A percentile compares a stretch with the other conserved stretches of the same genome.
Conservation (phyloP, 1,140 invertebrate species). For the Microvelia longipes region DNA sequence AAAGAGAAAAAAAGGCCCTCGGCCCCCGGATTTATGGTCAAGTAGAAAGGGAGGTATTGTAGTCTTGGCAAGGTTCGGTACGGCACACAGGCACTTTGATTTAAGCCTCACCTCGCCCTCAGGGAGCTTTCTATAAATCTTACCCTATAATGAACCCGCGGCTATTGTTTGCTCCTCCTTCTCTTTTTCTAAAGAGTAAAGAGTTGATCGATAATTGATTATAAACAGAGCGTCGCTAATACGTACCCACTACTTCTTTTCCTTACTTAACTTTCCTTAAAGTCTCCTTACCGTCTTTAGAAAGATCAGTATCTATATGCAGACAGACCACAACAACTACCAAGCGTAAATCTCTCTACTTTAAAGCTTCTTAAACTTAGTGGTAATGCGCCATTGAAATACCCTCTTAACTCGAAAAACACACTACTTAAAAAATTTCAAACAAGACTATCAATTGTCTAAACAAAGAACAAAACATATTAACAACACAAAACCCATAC, state of each 20-base stretch:
- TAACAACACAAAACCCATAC: no score
- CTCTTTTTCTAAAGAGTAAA: not conserved
- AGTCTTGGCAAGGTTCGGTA: constrained; percentile 12
- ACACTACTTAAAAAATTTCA: not conserved
- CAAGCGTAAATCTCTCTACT: not conserved
- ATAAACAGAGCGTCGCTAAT: not conserved
- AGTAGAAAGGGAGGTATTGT: constrained; percentile 12
- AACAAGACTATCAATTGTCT: not conserved
- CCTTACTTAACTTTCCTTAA: not conserved
- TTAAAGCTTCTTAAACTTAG: not conserved
- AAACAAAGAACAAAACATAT: no score
- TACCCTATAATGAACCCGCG: constrained; percentile 12
- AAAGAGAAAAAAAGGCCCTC: not conserved
- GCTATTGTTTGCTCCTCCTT: not conserved
- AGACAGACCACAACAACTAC: no score
- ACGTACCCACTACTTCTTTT: not conserved
- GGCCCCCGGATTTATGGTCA: constrained; percentile 13
- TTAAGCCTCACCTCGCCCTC: constrained; percentile 11
- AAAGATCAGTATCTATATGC: not conserved
- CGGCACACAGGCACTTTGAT: constrained; percentile 11
- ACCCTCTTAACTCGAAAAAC: not conserved
- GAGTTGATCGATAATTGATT: constrained; percentile 1
- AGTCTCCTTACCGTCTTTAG: not conserved
- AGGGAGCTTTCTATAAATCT: constrained; percentile 13
- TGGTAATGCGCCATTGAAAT: not conserved